A percentile compares a stretch with the other conserved stretches of the same genome.
phyloP scores from a whole-genome alignment of 2,113 vertebrate genomes.

The Vimba vimba region DNA sequence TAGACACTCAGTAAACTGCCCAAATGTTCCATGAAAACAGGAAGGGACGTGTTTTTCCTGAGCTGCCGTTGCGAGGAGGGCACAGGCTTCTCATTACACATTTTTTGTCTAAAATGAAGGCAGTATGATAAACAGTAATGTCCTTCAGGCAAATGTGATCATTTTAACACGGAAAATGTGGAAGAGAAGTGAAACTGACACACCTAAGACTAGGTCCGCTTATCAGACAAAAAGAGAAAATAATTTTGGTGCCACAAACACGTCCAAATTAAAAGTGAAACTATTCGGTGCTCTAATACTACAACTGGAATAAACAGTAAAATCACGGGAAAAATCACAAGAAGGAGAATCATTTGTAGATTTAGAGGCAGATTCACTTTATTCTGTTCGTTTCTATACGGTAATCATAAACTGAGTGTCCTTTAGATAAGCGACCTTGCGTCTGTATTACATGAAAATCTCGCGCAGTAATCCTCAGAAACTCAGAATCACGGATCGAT shows the following conservation, averaged over 20 bases:
- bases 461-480: not conserved
- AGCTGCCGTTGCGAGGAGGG: not conserved
- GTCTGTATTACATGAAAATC: not conserved
- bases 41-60: conserved; percentile 54
- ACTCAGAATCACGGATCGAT: not conserved
- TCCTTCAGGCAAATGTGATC: not conserved
- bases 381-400: not conserved
- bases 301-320: not conserved
- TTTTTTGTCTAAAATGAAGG: not conserved
- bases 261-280: not conserved
- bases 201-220: conserved; percentile 13
- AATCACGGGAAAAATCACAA: not conserved
- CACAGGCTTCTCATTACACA: not conserved
- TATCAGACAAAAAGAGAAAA: not conserved
- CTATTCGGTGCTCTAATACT: not conserved
- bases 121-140: not conserved
- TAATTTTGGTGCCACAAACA: not conserved
- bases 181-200: conserved; percentile 28
- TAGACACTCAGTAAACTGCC: not conserved
- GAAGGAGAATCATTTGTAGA: not conserved
- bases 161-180: not conserved
- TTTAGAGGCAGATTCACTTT: not conserved
- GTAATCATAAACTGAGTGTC: not conserved
- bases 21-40: conserved; percentile 70
- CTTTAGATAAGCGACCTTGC: not conserved